phyloP scores from a whole-genome alignment of 2,113 vertebrate species.

The Arenaria interpres region DNA sequence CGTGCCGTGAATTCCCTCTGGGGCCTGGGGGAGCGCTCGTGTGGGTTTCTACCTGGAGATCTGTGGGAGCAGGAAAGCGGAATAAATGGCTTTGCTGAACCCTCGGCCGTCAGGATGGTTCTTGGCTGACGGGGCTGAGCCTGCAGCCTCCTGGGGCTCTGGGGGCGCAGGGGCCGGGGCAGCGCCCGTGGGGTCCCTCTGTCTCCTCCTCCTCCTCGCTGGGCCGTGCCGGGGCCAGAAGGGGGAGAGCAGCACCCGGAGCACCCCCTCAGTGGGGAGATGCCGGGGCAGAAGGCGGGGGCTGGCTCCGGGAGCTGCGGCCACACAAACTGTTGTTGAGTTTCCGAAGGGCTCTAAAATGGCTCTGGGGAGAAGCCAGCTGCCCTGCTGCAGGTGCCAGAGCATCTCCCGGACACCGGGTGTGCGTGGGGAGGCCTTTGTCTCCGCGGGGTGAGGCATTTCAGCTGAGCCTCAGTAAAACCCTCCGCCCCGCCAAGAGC shows the following conservation, averaged over 20 bases:
- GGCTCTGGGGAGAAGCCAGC: neutral
- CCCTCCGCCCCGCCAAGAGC: too few species aligned
- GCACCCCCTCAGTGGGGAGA: neutral
- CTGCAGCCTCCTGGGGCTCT: accelerated
- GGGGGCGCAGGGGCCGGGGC: too few species aligned
- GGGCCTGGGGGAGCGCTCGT: neutral
- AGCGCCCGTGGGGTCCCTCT: accelerated
- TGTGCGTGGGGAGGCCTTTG: accelerated
- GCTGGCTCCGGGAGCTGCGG: neutral
- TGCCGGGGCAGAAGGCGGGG: neutral
- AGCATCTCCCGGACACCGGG: accelerated
- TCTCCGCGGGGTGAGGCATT: accelerated
- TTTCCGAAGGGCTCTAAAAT: too few species aligned
- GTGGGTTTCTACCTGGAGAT: conserved; percentile 25
- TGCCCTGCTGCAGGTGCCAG: neutral
- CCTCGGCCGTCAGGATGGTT: neutral
- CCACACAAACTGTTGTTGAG: accelerated
- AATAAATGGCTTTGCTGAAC: conserved; percentile 71
- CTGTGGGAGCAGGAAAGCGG: conserved; percentile 41
- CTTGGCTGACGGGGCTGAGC: neutral
- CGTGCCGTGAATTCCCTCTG: neutral
- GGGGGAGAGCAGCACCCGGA: neutral
- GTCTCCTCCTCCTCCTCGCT: too few species aligned
- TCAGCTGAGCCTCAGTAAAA: neutral
- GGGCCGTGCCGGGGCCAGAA: accelerated